Percentiles rank a stretch among this genome's conserved stretches.
Conservation (phyloP, 2,113 vertebrate genomes). For the Progne subis region DNA sequence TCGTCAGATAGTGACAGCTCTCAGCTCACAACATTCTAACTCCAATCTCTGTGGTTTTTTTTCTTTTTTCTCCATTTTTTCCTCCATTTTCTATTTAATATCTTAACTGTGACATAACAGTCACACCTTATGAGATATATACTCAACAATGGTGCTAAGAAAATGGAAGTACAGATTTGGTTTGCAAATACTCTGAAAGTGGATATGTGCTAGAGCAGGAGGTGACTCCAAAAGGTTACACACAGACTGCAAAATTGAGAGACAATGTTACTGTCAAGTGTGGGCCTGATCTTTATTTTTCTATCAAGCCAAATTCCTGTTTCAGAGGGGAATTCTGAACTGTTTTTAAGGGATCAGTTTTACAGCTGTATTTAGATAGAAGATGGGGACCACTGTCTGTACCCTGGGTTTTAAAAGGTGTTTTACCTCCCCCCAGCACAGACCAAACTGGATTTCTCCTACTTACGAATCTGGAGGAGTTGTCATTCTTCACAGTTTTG, state of each 20-base stretch:
- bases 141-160: background rate
- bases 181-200: background rate
- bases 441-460: background rate
- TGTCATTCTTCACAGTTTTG: slow-evolving; percentile 99
- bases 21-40: background rate
- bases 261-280: background rate
- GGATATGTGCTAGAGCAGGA: background rate
- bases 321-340: background rate
- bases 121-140: background rate
- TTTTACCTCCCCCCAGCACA: background rate
- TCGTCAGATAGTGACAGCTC: background rate
- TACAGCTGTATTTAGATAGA: background rate
- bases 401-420: background rate
- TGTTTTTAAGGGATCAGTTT: background rate
- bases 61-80: background rate
- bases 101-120: background rate
- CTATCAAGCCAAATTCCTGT: background rate
- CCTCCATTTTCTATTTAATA: background rate
- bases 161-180: background rate
- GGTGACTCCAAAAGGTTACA: background rate
- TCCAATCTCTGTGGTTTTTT: background rate
- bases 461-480: slow-evolving; percentile 98
- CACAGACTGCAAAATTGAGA: background rate
- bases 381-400: background rate
- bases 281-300: background rate